Base-by-base conservation (phyloP, 2,797 vertebrate species). In the Anguilla marmorata region DNA sequence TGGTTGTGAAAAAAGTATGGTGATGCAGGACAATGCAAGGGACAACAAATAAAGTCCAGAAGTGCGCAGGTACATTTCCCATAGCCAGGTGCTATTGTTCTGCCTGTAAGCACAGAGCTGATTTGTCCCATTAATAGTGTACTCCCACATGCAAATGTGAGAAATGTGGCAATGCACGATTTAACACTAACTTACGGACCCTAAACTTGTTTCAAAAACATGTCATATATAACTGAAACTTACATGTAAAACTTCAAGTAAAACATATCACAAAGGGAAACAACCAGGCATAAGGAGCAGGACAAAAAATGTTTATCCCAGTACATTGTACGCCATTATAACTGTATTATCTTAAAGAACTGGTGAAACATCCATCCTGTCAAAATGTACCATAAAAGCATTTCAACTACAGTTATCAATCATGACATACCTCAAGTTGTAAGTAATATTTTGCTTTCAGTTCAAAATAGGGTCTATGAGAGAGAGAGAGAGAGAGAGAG, bases 381-480 rank as follows among this genome's bases (percentile, higher is more conserved):
- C 16, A 19, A 3, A 3, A 21, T 11, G 16, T 45, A 54, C 27
- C 2, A 54, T 50, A 21, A 79, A n/a, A 16, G 41, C 41, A 84
- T 45, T 3, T 9, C 41, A 84, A n/a, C 83, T 30, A 52, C 16
- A 54, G 2, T 6, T 0, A 16, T 8, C 48, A 56, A 56, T 7
- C 3, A n/a, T 37, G 1, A 95, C 96, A 0, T 96, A 99, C 99
- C 98, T 99, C 98, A 0, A 99, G 96, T 16, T 99, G 98, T 11
- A 99, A 94, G 8, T 99, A 99, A 94, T 99, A 99, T 92, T 98
- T 99, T 0, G 97, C 97, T 95, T 99, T 99, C 90, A 99, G 95
- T 94, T 99, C 99, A 95, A 99, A 99, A 93, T 99, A 99, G 37
- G 99, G 98, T 93, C 98, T 99, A 93, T 87, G 93, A 48, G 80